Percentiles rank a stretch among this genome's conserved stretches.
Conservation (phyloP, 2,888 invertebrate species). For the Sinopyrophorus schimmeli region DNA sequence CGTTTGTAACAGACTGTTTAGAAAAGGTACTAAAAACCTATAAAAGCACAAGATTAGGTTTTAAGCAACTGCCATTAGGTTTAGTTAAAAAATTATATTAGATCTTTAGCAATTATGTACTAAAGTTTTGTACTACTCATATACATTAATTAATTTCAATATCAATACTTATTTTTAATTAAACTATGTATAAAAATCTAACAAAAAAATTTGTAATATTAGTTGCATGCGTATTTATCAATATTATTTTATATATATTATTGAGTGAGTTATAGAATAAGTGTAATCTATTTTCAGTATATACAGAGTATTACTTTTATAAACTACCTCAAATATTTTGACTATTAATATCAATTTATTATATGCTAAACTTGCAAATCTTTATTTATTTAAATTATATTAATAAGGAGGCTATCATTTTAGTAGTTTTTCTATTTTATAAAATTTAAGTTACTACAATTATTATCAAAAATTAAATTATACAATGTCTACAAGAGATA, state of each 20-base stretch:
- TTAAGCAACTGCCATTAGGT: conserved; percentile 31
- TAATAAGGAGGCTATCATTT: too few species aligned
- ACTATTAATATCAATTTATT: conserved; percentile 9
- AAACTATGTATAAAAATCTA: conserved; percentile 20
- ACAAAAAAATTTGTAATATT: conserved; percentile 18
- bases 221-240: conserved; percentile 2
- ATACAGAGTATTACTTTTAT: conserved; percentile 28
- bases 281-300: conserved; percentile 31
- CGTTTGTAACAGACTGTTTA: conserved; percentile 20
- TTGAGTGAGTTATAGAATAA: conserved; percentile 27
- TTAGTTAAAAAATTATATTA: conserved; percentile 24
- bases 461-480: too few species aligned
- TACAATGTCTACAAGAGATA: too few species aligned
- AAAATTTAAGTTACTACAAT: too few species aligned
- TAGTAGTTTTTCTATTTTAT: too few species aligned
- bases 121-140: conserved; percentile 28
- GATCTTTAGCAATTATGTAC: conserved; percentile 26
- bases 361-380: conserved; percentile 3
- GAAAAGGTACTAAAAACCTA: conserved; percentile 13
- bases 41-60: conserved; percentile 25
- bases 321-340: conserved; percentile 25
- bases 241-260: too few species aligned
- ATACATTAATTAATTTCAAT: conserved; percentile 19
- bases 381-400: too few species aligned
- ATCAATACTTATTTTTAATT: conserved; percentile 22